Percentiles rank a stretch among this genome's conserved stretches.
phyloP scores from a whole-genome alignment of 92 coral and sea anemone genomes.

The Porites evermanni region DNA sequence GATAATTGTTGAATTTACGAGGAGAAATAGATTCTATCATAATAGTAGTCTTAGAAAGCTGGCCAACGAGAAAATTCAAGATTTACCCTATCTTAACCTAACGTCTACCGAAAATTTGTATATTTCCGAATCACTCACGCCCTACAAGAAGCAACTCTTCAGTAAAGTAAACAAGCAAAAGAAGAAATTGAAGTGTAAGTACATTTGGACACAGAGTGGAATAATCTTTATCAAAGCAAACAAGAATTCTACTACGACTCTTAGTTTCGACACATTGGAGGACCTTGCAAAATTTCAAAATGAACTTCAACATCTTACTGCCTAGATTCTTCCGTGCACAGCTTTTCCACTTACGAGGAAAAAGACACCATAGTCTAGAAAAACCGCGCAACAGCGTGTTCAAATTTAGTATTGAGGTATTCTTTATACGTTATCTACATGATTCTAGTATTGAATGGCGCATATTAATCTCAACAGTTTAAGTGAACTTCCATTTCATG shows the following conservation, averaged over 20 bases:
- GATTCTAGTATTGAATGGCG: no score
- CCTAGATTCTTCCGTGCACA: conserved; percentile 3
- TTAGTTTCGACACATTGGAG: not conserved
- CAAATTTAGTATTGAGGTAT: no score
- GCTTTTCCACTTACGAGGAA: no score
- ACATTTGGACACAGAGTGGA: conserved; percentile 4
- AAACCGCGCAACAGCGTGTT: not conserved
- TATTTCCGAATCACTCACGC: conserved; percentile 17
- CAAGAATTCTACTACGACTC: not conserved
- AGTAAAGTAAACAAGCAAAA: conserved; percentile 2
- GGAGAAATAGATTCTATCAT: not conserved
- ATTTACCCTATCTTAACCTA: conserved; percentile 6
- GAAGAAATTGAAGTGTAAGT: not conserved
- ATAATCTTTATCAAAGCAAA: conserved; percentile 2
- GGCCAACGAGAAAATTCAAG: not conserved
- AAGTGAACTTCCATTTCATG: not conserved
- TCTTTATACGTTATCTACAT: no score
- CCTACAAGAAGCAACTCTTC: conserved; percentile 3
- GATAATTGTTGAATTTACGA: no score
- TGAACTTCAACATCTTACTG: not conserved
- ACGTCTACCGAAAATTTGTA: not conserved
- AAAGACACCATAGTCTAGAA: conserved; percentile 1
- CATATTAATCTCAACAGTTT: not conserved
- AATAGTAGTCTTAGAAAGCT: not conserved
- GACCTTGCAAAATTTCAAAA: not conserved